Conservation (phyloP, 2,888 invertebrate genomes). For the Germaria angustata region DNA sequence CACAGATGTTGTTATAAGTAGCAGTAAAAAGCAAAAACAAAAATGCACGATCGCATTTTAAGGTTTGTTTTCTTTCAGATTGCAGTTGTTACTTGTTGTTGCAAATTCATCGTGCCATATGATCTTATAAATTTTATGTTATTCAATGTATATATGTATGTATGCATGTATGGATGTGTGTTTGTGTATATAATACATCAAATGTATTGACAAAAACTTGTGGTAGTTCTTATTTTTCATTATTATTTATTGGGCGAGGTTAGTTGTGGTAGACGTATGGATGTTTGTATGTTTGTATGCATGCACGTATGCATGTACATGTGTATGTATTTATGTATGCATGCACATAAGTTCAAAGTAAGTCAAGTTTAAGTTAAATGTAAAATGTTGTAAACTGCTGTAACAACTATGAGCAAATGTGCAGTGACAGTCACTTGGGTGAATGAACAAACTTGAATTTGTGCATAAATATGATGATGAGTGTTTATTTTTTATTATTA, state of each 20-base stretch:
- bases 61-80: not conserved
- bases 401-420: not conserved
- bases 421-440: constrained; percentile 51
- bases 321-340: too few species aligned
- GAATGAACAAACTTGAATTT: constrained; percentile 52
- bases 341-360: constrained; percentile 52
- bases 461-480: not conserved
- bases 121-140: constrained; percentile 24
- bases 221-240: not conserved
- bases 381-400: constrained; percentile 43
- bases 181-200: constrained; percentile 21
- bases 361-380: constrained; percentile 60
- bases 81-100: not conserved
- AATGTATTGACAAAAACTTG: constrained; percentile 29
- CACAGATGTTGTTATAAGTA: constrained; percentile 47
- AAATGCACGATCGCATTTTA: constrained; percentile 20
- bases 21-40: constrained; percentile 44
- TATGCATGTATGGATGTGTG: not conserved
- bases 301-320: too few species aligned
- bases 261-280: constrained; percentile 14
- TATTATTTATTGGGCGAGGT: constrained; percentile 48
- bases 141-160: not conserved
- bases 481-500: not conserved
- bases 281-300: too few species aligned
- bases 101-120: constrained; percentile 49